Evolutionary conservation across 2,797 vertebrate genomes (phyloP).

Genomic region (Psittacula echo): DNA sequence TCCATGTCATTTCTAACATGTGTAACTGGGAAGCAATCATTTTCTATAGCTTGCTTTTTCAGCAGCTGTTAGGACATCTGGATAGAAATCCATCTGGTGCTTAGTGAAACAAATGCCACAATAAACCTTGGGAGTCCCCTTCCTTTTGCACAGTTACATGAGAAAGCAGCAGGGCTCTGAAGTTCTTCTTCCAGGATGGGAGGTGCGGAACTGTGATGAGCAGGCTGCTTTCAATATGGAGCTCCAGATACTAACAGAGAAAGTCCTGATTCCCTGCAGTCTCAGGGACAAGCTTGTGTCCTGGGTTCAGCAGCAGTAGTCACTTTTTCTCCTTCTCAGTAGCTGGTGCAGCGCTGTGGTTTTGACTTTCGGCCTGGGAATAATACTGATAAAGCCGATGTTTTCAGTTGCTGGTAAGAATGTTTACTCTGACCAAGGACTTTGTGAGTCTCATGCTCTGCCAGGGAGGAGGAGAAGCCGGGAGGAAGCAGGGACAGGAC

Average conservation of each 20-base stretch:
- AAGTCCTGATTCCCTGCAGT: background rate
- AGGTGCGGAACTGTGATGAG: background rate
- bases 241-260: background rate
- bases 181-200: background rate
- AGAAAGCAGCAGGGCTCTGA: background rate
- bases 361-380: too few relatives aligned
- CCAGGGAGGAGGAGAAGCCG: too few relatives aligned
- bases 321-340: too few relatives aligned
- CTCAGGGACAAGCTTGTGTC: background rate
- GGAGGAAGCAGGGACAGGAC: too few relatives aligned
- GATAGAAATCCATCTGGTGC: constrained; percentile 28
- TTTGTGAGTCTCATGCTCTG: too few relatives aligned
- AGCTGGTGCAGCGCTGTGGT: too few relatives aligned
- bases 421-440: too few relatives aligned
- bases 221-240: background rate
- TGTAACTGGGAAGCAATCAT: background rate
- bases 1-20: background rate
- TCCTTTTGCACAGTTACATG: background rate
- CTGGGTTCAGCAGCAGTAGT: too few relatives aligned
- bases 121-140: background rate
- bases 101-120: background rate
- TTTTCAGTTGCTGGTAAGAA: too few relatives aligned
- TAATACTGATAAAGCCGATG: too few relatives aligned
- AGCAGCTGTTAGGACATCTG: constrained; percentile 44
- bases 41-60: background rate